These are phyloP conservation scores for Choloepus didactylus DNA, from an alignment of 2,797 vertebrate genomes.

Conservation along the genomic window DNA sequence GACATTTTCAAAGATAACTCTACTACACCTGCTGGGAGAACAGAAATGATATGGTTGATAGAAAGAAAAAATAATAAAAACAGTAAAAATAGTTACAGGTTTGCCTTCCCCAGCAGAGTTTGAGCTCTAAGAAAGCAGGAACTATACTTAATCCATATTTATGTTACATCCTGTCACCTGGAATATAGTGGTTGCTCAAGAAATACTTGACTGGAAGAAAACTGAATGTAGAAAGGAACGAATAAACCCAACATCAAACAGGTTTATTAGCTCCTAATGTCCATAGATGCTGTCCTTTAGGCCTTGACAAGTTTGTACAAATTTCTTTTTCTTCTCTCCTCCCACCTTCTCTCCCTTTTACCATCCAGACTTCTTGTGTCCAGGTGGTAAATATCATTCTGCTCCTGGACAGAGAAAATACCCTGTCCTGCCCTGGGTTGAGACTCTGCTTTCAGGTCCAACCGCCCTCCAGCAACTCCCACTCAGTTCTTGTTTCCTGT, in stretches of 20 bases:
- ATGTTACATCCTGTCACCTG: background rate
- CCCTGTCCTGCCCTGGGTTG: background rate
- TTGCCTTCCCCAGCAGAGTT: background rate
- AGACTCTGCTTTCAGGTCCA: background rate
- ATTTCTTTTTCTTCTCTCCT: background rate
- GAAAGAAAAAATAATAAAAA: background rate
- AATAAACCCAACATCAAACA: background rate
- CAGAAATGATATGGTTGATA: background rate
- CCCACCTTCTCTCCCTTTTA: background rate
- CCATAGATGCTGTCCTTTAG: background rate
- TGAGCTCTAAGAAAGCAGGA: background rate
- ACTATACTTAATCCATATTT: background rate
- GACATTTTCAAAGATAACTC: conserved; percentile 31
- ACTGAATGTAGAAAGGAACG: background rate
- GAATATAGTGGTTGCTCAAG: background rate
- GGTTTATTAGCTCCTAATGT: background rate
- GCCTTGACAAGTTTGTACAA: background rate
- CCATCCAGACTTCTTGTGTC: background rate
- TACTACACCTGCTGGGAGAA: background rate
- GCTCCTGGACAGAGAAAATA: background rate
- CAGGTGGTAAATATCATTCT: background rate
- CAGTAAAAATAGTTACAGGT: background rate
- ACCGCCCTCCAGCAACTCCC: background rate
- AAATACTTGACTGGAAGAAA: background rate
- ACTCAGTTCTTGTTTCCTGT: background rate